Evolutionary conservation across 2,888 invertebrate genomes (phyloP), one percentile per base, ranked within the genome.

Genomic region (Pollenia labialis): DNA sequence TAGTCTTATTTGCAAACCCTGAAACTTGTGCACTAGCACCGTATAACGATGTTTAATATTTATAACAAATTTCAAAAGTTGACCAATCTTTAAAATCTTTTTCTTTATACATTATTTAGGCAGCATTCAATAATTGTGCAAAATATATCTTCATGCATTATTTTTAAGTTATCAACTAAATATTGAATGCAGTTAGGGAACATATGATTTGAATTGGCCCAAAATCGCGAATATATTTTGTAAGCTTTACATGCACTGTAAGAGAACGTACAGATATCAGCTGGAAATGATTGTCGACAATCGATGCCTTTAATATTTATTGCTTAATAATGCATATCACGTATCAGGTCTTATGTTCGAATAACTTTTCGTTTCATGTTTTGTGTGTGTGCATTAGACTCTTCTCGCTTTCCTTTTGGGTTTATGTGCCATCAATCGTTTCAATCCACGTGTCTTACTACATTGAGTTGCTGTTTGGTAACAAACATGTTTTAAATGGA

Each of bases 321-420:
- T 82, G 85, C 82, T 85, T 85, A 85, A 85, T 85, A 85, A 85
- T 85, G 82, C 85, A 85, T 85, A 85, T 82, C 85, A 85, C 85
- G 85, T 85, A 85, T 68, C 74, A 79, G 62, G 79, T 72, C 75
- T 85, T 85, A 79, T 82, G 85, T 79, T 79, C 71, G 77, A 79
- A 74, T 74, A 74, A 58, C 32, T 74, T 74, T 60, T 60, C n/a
- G 12, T 72, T 72, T 58, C 9, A 44, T 23, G 32, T 32, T 32
- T 32, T 44, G 18, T 58, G n/a, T 58, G n/a, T 56, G 40, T 74
- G 10, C 23, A 48, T 32, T 48, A 23, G 44, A 74, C 32, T 18
- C 69, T 79, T 68, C 58, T 58, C 69, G n/a, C 46, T 46, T 50
- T 60, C 32, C 69, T 62, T 58, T 44, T n/a, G 23, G 58, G 58